These are phyloP conservation scores for Diachasma alloeum DNA, from an alignment of 1,140 invertebrate species.

Conservation along the genomic window DNA sequence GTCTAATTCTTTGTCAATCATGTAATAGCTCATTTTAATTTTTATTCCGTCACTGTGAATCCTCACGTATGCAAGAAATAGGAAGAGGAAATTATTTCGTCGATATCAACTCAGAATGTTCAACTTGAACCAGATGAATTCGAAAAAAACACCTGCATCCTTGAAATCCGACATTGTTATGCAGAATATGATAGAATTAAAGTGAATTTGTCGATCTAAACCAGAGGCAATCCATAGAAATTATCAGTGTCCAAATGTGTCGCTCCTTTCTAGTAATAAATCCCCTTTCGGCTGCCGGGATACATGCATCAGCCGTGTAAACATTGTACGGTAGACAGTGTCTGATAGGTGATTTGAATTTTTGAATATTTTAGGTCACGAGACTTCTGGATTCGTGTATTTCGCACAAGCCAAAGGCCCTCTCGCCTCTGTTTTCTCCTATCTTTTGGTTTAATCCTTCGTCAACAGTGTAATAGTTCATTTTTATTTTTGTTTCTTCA, in stretches of 20 bases:
- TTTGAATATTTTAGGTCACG: slow-evolving; percentile 53
- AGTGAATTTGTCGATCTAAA: neutral
- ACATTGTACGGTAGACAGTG: slow-evolving; percentile 40
- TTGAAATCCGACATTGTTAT: too few species aligned
- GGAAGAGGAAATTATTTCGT: too few species aligned
- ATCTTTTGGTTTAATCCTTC: too few species aligned
- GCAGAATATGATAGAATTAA: too few species aligned
- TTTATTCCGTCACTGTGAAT: too few species aligned
- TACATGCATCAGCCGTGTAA: slow-evolving; percentile 36
- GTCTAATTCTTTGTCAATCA: too few species aligned
- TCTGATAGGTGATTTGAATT: slow-evolving; percentile 61
- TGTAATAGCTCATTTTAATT: neutral
- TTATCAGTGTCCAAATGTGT: slow-evolving; percentile 20
- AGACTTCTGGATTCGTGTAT: neutral
- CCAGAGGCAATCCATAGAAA: too few species aligned
- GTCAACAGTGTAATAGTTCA: too few species aligned
- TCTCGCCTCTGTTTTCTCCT: neutral
- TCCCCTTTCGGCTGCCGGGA: slow-evolving; percentile 4
- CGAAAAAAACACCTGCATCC: too few species aligned
- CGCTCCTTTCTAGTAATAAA: slow-evolving; percentile 19
- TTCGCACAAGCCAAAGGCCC: neutral
- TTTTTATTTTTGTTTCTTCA: neutral
- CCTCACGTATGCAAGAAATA: too few species aligned
- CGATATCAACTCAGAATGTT: too few species aligned
- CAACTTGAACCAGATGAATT: too few species aligned